These are phyloP conservation scores for Caenorhabditis parvicauda DNA, from an alignment of 2,888 invertebrate genomes.

Conservation along the genomic window DNA sequence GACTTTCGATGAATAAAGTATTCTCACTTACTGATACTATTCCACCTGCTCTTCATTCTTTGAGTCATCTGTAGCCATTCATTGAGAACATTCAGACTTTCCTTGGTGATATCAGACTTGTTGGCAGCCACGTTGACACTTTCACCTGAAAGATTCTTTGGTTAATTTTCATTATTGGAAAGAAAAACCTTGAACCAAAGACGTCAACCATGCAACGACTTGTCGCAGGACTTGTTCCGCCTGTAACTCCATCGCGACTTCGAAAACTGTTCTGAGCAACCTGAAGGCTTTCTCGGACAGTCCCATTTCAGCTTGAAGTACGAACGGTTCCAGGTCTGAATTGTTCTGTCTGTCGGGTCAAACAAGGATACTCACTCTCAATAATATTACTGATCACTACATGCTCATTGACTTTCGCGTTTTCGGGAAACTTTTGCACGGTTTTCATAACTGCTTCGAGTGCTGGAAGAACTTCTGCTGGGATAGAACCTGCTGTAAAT, in stretches of 20 bases:
- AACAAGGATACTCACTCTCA: not conserved
- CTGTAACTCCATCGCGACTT: not conserved
- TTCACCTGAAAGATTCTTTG: constrained; percentile 25
- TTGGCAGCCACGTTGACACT: constrained; percentile 43
- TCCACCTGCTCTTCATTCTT: not conserved
- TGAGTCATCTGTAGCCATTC: constrained; percentile 38
- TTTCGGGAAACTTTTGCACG: not conserved
- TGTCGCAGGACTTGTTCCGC: constrained; percentile 9
- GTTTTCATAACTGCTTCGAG: constrained; percentile 8
- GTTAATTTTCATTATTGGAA: constrained; percentile 6
- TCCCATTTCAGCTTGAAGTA: constrained; percentile 60
- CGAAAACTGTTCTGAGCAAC: constrained; percentile 8
- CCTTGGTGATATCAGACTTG: constrained; percentile 40
- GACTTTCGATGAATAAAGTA: no score
- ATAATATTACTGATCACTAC: constrained; percentile 4
- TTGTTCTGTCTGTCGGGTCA: not conserved
- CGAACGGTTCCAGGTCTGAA: constrained; percentile 64
- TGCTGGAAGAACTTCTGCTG: constrained; percentile 1
- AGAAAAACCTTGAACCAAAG: constrained; percentile 19
- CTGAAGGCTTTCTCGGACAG: constrained; percentile 36
- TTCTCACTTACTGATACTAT: no score
- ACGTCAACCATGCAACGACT: constrained; percentile 18
- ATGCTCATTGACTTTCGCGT: not conserved
- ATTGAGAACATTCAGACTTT: constrained; percentile 30
- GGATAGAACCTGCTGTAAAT: not conserved